These are phyloP conservation scores for Micronisus gabar DNA, from an alignment of 2,113 vertebrate species.

Conservation along the genomic window DNA sequence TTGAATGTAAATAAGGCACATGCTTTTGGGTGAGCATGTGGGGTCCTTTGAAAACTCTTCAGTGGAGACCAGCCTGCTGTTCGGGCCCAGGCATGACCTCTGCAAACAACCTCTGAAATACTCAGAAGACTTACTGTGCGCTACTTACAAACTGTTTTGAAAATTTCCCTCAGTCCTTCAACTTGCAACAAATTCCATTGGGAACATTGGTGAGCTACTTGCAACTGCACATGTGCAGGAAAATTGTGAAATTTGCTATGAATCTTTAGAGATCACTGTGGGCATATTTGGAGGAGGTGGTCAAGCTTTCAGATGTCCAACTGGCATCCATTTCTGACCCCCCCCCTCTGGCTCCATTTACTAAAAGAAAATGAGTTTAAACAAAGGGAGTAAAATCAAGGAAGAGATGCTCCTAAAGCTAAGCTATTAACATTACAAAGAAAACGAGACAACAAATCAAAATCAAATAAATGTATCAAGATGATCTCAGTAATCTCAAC, in stretches of 20 bases:
- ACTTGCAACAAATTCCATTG: not conserved
- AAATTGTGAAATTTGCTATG: not conserved
- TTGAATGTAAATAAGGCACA: not conserved
- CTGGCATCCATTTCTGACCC: not conserved
- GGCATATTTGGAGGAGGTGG: not conserved
- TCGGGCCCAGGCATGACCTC: not conserved
- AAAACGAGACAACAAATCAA: not conserved
- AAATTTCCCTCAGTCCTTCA: not conserved
- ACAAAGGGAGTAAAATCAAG: not conserved
- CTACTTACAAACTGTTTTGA: not conserved
- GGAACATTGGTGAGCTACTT: not conserved
- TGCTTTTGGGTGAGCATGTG: not conserved
- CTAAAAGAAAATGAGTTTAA: not conserved
- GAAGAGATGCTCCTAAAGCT: not conserved
- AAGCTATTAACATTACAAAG: not conserved
- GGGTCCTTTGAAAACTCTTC: not conserved
- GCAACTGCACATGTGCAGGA: not conserved
- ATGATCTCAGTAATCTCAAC: not conserved
- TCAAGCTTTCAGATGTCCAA: not conserved
- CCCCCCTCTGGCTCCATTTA: not conserved
- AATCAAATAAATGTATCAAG: not conserved
- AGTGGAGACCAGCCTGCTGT: not conserved
- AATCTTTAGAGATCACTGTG: not conserved
- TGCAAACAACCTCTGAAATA: not conserved
- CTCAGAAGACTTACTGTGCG: not conserved